Conservation (phyloP, 1,140 invertebrate species). For the Archivesica marissinica region DNA sequence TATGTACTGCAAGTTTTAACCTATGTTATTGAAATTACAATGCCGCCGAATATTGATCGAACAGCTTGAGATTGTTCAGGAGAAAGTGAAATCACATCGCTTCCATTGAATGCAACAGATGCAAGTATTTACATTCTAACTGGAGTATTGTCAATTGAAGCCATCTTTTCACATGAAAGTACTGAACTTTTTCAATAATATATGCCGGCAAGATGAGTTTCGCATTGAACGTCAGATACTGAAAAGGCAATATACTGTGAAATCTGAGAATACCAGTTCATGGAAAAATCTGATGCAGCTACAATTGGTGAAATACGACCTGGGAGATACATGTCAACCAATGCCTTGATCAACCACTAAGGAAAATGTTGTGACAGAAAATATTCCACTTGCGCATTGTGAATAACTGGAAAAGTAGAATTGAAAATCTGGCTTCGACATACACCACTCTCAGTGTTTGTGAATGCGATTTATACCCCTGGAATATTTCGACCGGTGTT, state of each 20-base stretch:
- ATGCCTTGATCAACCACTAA: not conserved
- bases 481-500: no score
- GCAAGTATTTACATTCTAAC: constrained; percentile 38
- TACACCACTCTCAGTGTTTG: no score
- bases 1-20: not conserved
- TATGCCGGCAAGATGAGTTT: constrained; percentile 1
- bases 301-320: constrained; percentile 10
- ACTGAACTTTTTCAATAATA: constrained; percentile 26
- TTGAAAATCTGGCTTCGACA: not conserved
- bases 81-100: constrained; percentile 34
- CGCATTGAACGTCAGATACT: constrained; percentile 4
- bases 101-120: constrained; percentile 43
- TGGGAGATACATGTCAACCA: not conserved
- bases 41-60: constrained; percentile 31
- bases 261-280: no score
- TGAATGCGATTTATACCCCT: no score
- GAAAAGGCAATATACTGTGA: no score
- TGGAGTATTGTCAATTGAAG: constrained; percentile 37
- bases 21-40: constrained; percentile 2
- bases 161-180: constrained; percentile 22
- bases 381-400: not conserved
- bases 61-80: constrained; percentile 14
- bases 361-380: not conserved
- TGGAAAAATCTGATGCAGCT: not conserved
- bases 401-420: not conserved